Base-by-base conservation (phyloP, 2,113 vertebrate genomes). In the Tamias sibiricus region DNA sequence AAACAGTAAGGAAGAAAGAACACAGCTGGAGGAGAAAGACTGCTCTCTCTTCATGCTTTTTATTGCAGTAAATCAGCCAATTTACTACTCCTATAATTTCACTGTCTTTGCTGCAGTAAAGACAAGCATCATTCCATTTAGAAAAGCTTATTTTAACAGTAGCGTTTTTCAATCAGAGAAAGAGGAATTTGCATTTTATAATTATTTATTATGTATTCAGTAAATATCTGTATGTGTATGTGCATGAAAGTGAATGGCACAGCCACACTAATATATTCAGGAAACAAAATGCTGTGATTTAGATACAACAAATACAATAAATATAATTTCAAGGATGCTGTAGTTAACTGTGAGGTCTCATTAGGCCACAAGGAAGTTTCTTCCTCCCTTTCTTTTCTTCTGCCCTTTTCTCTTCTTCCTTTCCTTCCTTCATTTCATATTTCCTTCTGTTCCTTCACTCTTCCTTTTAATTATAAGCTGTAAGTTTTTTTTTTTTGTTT, bases 71-170 rank as follows among this genome's bases (percentile, higher is more conserved):
- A 93, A 94, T 54, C 83, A 89, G 52, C 24, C 68, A 74, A 47
- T 87, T 54, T 74, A 37, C 52, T 44, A 62, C 66, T 88, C 42
- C 76, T 54, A 24, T 82, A 49, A 86, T 83, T 90, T 87, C 95
- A 79, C 81, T 62, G 24, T 71, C 44, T 75, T 49, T 90, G 40
- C 68, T 72, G 32, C 20, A 76, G 57, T 37, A n/a, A 96, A 69
- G 35, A 91, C 93, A 88, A 84, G 87, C 54, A 86, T 81, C 62
- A 86, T 42, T 89, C 59, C 52, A 86, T 37, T 93, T 35, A 85
- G 32, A 76, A 79, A 92, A n/a, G 76, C 35, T 35, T 64, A n/a
- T 52, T 52, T 83, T 11, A 72, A 72, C 57, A 69, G 79, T 8
- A 84, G 4, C 54, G 11, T 71, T 64, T 64, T 91, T 83, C 71